Evolutionary conservation across 2,797 vertebrate genomes (phyloP), one percentile per base, ranked within the genome.

Genomic region (Steatocranus sp.): DNA sequence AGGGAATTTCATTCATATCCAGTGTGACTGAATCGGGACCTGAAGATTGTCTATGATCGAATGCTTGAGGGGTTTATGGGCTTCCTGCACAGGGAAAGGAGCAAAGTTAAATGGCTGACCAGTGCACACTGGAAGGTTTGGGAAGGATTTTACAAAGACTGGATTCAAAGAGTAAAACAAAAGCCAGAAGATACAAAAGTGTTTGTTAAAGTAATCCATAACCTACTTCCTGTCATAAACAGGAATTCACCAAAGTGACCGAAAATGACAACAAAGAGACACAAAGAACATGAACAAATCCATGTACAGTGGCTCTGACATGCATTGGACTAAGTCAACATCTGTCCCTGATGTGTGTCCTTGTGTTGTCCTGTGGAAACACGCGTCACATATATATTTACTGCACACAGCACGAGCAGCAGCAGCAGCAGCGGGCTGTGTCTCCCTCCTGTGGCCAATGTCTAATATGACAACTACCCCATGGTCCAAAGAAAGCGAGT

Each of bases 361-460:
- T 15, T 43, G 38, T 43, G 0, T 11, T 43, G 17, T 43, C 20
- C 38, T 68, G 14, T 70, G 23, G 32, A 63, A 20, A 20, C 58
- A 30, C 0, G 0, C 8, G 20, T 46, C 41, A 11, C 7, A 1
- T 18, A 11, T 9, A 23, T 7, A 30, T 73, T 48, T 48, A 48
- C 41, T 48, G 25, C 9, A 17, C 4, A 12, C 41, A 30, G 41
- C 15, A 5, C 7, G 2, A 41, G 54, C 25, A 54, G 34, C 36
- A 68, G 75, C 84, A 89, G 7, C 7, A 83, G 27, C 36, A 25
- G 76, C 79, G 87, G 84, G 78, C 70, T 81, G 43, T 75, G 80
- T 48, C 83, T 4, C 90, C 92, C 93, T 91, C 93, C 89, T 61
- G 84, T 91, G 93, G 88, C 41, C 53, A 43, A 2, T 81, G 6